phyloP scores from a whole-genome alignment of 37 sponge, comb jelly and placozoan species.

The Aphrocallistes beatrix region DNA sequence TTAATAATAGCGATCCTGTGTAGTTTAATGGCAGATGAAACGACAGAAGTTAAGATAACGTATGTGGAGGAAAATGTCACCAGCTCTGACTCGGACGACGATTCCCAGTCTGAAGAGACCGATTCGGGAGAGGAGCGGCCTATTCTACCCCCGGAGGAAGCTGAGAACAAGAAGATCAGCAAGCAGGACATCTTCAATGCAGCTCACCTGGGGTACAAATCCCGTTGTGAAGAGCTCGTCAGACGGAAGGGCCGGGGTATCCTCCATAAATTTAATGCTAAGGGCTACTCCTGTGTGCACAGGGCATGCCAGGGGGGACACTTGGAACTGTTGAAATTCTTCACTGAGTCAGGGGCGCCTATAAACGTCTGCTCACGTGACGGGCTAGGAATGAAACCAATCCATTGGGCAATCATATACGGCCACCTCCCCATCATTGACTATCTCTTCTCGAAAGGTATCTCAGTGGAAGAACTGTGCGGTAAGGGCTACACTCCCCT shows the following conservation, averaged over 20 bases:
- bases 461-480: conserved; percentile 49
- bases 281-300: conserved; percentile 46
- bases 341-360: conserved; percentile 28
- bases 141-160: background rate
- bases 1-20: too few relatives aligned
- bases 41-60: background rate
- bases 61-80: conserved; percentile 3
- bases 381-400: conserved; percentile 50
- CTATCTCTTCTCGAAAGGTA: conserved; percentile 49
- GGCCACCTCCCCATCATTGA: conserved; percentile 28
- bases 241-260: background rate
- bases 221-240: background rate
- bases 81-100: background rate
- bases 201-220: background rate
- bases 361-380: conserved; percentile 21
- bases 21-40: background rate
- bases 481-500: conserved; percentile 63
- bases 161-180: background rate
- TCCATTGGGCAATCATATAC: background rate
- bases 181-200: conserved; percentile 4
- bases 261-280: conserved; percentile 25
- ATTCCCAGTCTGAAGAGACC: background rate
- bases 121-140: background rate
- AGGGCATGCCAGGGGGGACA: conserved; percentile 49
- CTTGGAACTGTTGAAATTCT: conserved; percentile 33